These are phyloP conservation scores for Fringilla coelebs DNA, from an alignment of 2,797 vertebrate species.

Conservation along the genomic window DNA sequence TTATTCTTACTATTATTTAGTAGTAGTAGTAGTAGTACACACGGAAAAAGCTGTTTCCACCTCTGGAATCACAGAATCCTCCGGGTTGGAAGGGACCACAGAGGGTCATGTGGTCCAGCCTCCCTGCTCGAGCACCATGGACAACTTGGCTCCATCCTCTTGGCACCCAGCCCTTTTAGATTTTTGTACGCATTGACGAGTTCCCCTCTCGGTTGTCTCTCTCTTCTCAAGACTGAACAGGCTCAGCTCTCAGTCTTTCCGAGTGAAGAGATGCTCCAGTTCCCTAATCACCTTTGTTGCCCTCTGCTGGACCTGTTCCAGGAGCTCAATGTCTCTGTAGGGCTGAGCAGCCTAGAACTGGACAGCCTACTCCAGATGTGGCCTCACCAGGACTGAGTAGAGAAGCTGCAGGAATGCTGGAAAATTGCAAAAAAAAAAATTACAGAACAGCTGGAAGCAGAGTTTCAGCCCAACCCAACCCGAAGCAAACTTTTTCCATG, in stretches of 20 bases:
- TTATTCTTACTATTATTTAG: background rate
- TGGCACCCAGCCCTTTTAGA: background rate
- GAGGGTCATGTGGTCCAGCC: background rate
- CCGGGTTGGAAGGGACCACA: background rate
- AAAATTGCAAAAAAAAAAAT: background rate
- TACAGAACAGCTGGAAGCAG: background rate
- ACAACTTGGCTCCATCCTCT: background rate
- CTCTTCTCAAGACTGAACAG: background rate
- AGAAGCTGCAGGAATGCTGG: background rate
- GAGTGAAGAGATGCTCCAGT: background rate
- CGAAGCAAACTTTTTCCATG: background rate
- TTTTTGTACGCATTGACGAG: background rate
- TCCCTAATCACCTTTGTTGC: background rate
- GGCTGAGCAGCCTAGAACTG: too few species aligned
- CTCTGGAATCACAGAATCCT: background rate
- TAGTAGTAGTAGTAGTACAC: background rate
- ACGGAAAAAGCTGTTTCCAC: background rate
- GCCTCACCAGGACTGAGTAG: background rate
- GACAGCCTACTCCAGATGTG: background rate
- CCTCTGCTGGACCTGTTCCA: background rate
- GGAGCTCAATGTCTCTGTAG: background rate
- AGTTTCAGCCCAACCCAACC: background rate
- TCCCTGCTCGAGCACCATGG: background rate
- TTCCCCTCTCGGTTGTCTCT: background rate
- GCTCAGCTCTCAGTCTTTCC: background rate